Evolutionary conservation across 2,113 vertebrate genomes (phyloP), one percentile per base, ranked within the genome.

Genomic region (Sprattus sprattus): DNA sequence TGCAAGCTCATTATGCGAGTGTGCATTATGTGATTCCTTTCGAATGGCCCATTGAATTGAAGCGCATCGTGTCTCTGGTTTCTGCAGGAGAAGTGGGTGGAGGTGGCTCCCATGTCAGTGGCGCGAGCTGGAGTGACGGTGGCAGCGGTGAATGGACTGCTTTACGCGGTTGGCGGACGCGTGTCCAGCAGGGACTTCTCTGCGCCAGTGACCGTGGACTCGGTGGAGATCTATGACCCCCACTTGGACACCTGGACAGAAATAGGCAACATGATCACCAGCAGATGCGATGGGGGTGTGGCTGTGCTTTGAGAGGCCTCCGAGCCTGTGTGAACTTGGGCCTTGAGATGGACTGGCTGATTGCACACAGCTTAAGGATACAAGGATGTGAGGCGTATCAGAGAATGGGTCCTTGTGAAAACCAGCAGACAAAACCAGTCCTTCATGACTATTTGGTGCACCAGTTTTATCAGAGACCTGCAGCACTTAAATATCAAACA

Each of bases 201-300:
- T 18, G 98, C 98, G 54, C 97, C 98, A 0, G 97, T 98, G 88
- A 99, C 98, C 0, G 95, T 97, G 89, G 98, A 99, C 91, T 98
- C 97, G 2, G 98, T 99, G 81, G 98, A 99, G 92, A 96, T 99
- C 92, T 99, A 99, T 84, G 98, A 99, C 89, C 98, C 98, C 81
- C 97, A 97, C 86, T 94, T 96, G 91, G 98, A 99, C 90, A 96
- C 96, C 6, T 99, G 98, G 98, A 98, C 96, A 80, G 97, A 98
- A 94, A 96, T 98, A 0, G 95, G 97, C 89, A 97, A 98, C 91
- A 99, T 99, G 97, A 99, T 99, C 92, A 98, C 98, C 71, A 99
- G 98, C 92, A 97, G 98, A 89, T 99, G 97, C 2, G 98, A 99
- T 81, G 98, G 97, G 39, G 97, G 97, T 0, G 92, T 99, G 89